These are phyloP conservation scores for Serranus cabrilla DNA, from an alignment of 2,797 vertebrate species.

Conservation along the genomic window DNA sequence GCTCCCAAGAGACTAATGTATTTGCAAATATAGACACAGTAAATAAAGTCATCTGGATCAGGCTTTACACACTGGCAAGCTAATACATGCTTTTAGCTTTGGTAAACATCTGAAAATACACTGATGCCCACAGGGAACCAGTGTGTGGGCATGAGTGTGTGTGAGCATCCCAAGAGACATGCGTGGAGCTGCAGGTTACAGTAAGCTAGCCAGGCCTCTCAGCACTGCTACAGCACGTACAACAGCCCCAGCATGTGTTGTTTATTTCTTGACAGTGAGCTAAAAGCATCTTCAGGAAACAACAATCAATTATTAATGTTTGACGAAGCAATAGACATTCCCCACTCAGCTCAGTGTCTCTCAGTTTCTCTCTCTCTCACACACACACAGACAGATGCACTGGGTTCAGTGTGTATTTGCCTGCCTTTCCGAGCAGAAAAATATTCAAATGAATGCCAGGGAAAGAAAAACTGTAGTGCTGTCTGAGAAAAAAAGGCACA, in stretches of 20 bases:
- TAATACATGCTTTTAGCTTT: constrained; percentile 68
- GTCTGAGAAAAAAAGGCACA: background rate
- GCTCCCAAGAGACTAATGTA: constrained; percentile 43
- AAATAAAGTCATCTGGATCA: constrained; percentile 50
- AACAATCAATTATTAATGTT: constrained; percentile 75
- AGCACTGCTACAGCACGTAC: constrained; percentile 27
- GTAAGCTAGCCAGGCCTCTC: constrained; percentile 54
- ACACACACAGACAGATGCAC: constrained; percentile 27
- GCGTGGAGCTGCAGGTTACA: constrained; percentile 67
- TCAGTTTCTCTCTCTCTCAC: background rate
- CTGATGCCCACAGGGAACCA: constrained; percentile 55
- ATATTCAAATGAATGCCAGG: constrained; percentile 19
- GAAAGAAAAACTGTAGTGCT: background rate
- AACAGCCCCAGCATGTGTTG: constrained; percentile 16
- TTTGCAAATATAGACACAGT: constrained; percentile 62
- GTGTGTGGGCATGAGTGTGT: constrained; percentile 46
- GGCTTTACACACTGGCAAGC: constrained; percentile 41
- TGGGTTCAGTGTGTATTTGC: constrained; percentile 23
- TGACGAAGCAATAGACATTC: constrained; percentile 38
- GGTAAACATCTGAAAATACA: constrained; percentile 72
- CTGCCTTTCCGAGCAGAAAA: constrained; percentile 37
- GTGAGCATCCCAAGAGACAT: constrained; percentile 69
- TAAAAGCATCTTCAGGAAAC: constrained; percentile 66
- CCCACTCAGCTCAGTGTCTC: constrained; percentile 27
- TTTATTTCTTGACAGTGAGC: constrained; percentile 40